Evolutionary conservation across 2,113 vertebrate genomes (phyloP), one percentile per base, ranked within the genome.

Genomic region (Jacana jacana): DNA sequence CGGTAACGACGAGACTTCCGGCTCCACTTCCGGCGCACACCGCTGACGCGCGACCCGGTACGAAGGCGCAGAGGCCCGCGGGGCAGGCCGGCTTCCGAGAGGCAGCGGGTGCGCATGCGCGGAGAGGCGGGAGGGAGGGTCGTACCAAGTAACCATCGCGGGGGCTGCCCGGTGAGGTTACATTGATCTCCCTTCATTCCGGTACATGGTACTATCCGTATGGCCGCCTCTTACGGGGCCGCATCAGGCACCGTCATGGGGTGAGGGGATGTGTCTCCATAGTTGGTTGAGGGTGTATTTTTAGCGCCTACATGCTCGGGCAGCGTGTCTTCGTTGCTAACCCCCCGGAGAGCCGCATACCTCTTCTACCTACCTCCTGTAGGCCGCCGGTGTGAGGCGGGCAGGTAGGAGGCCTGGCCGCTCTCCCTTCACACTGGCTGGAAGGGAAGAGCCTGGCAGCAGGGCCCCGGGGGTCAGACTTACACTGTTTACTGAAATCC

Each of bases 111-210:
- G 27, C 78, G 78, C 88, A 33, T 35, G 94, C 61, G 77, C 39
- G 0, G 3, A 1, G 6, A 0, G 30, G 12, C 13, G 0, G 0
- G 37, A 2, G 10, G 4, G 16, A 1, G 66, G 61, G 31, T n/a
- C 25, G 84, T 52, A 52, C 75, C 64, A 64, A 64, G 25, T 33
- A 12, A 28, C 2, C 9, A 3, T 4, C 1, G 16, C 1, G 27
- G 0, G 48, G n/a, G n/a, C n/a, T n/a, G n/a, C n/a, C n/a, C n/a
- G n/a, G n/a, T n/a, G n/a, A n/a, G n/a, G n/a, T n/a, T n/a, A n/a
- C n/a, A n/a, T n/a, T n/a, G n/a, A n/a, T n/a, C n/a, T n/a, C n/a
- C n/a, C n/a, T n/a, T n/a, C n/a, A n/a, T n/a, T n/a, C n/a, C n/a
- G 10, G 52, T 10, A 51, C 12, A 19, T 44, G 78, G 78, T 15